A percentile compares a stretch with the other conserved stretches of the same genome.
Conservation (phyloP, 2,797 vertebrate genomes). For the Chaetodon trifasciatus region DNA sequence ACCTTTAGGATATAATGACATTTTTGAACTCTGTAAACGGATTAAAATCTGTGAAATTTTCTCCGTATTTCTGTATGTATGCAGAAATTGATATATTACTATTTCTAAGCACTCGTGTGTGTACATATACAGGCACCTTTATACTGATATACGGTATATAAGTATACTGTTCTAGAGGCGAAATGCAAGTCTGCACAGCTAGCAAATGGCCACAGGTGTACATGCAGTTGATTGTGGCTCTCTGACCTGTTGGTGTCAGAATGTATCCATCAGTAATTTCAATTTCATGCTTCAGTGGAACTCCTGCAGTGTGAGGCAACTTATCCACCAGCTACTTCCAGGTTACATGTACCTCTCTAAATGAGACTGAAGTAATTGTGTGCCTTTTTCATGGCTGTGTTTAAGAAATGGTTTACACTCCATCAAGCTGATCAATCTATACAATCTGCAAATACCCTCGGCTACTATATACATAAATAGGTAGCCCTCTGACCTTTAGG, state of each 20-base stretch:
- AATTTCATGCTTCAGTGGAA: conserved; percentile 72
- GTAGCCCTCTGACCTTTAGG: conserved; percentile 72
- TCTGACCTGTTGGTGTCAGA: conserved; percentile 61
- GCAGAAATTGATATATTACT: not conserved
- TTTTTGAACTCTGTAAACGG: conserved; percentile 3
- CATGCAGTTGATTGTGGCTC: conserved; percentile 25
- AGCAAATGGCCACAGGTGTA: conserved; percentile 7
- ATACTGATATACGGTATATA: not conserved
- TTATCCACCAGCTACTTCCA: conserved; percentile 44
- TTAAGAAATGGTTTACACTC: conserved; percentile 8
- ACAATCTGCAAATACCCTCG: conserved; percentile 27
- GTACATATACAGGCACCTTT: not conserved
- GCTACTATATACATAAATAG: not conserved
- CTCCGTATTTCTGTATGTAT: not conserved
- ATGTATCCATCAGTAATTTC: conserved; percentile 74
- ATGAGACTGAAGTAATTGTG: conserved; percentile 8
- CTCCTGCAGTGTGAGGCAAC: conserved; percentile 28
- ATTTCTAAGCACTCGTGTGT: not conserved
- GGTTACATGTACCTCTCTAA: conserved; percentile 30
- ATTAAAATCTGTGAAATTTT: conserved; percentile 31
- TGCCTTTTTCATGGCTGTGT: conserved; percentile 10
- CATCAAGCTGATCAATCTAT: conserved; percentile 4
- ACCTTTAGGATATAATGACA: not conserved
- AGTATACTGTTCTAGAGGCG: not conserved
- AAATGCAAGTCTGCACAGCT: not conserved